phyloP scores from a whole-genome alignment of 2,888 invertebrate genomes.

The Netelia melanura region DNA sequence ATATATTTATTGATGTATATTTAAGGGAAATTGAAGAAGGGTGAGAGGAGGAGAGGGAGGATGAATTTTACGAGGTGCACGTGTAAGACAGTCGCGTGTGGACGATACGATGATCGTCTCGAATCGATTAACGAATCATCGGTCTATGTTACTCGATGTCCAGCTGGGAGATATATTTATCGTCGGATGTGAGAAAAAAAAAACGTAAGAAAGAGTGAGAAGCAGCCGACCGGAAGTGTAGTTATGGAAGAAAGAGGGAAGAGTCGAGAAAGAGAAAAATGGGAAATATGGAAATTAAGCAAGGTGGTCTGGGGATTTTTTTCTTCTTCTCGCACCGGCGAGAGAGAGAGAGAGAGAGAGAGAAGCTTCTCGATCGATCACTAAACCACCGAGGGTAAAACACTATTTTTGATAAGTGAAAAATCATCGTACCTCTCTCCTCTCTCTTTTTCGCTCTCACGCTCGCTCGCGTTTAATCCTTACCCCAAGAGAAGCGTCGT shows the following conservation, averaged over 20 bases:
- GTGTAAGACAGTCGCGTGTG: conserved; percentile 55
- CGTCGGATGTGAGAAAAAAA: conserved; percentile 1
- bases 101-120: conserved; percentile 13
- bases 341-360: neutral
- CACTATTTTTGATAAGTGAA: neutral
- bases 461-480: neutral
- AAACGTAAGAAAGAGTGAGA: too few species aligned
- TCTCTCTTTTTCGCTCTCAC: neutral
- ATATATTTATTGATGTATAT: neutral
- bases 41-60: conserved; percentile 2
- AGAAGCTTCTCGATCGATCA: neutral
- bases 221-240: neutral
- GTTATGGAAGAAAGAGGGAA: neutral
- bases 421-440: neutral
- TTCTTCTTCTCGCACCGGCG: neutral
- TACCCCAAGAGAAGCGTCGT: too few species aligned
- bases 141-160: conserved; percentile 16
- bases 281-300: neutral
- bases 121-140: conserved; percentile 57
- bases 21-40: neutral
- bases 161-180: conserved; percentile 23
- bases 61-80: conserved; percentile 58
- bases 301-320: too few species aligned
- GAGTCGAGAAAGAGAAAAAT: neutral
- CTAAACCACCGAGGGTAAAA: neutral